Base-by-base conservation (phyloP, 2,797 vertebrate species). In the Strix occidentalis region DNA sequence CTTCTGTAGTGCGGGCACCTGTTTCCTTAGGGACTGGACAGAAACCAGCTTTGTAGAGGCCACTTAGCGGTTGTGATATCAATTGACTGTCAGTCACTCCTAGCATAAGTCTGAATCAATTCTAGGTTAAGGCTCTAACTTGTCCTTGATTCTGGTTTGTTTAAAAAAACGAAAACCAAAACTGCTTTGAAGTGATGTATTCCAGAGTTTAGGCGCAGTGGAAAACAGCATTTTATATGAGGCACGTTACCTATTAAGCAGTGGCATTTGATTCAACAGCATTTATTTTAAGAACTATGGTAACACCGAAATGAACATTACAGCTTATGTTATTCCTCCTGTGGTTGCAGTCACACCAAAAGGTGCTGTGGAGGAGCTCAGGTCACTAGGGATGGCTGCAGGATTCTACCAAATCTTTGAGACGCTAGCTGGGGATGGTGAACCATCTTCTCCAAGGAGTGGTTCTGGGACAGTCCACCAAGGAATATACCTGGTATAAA, bases 171-270 rank as follows among this genome's bases (percentile, higher is more conserved):
- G 13, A 50, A 29, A 3, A 6, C 10, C 6, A 9, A 13, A 7
- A 19, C 12, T 74, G 37, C 16, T 66, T 81, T 75, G 64, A 84
- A 79, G 37, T 54, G 17, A 28, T 13, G 4, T 51, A 13, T 13
- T 64, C 35, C 18, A 77, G 39, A 51, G 7, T 21, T 39, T 66
- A 28, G 25, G 26, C 28, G 16, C 18, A 37, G 43, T 19, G 15
- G 39, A 64, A 65, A 58, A 17, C 11, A 39, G 8, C 1, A 2
- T 35, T 60, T 63, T 37, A 16, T 48, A 29, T 53, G 60, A 16
- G 24, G 6, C 3, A 3, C 1, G 2, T 69, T 85, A 13, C 14
- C 16, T 65, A 0, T 45, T 39, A 28, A 29, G 19, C 16, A 48
- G 21, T 53, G 16, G 14, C 0, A 0, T 51, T 39, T 69, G n/a